Evolutionary conservation across 1,140 invertebrate species (phyloP).

Genomic region (Drosophila eugracilis): DNA sequence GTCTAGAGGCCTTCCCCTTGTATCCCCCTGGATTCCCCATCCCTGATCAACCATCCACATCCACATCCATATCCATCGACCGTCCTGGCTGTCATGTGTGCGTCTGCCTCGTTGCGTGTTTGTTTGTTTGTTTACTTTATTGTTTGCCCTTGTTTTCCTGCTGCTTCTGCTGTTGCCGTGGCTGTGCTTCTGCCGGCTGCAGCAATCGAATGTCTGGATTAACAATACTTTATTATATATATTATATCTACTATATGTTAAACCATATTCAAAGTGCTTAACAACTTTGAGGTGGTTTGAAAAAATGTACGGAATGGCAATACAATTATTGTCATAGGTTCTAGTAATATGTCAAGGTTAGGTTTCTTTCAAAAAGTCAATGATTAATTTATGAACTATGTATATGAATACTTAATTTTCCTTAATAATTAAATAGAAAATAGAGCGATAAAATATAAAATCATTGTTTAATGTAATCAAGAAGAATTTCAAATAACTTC

Average conservation of each 20-base stretch:
- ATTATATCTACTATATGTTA: neutral
- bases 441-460: too few relatives aligned
- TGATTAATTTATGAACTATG: neutral
- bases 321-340: neutral
- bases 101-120: conserved; percentile 35
- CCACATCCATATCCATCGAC: neutral
- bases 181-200: too few relatives aligned
- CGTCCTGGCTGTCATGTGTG: conserved; percentile 45
- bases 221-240: neutral
- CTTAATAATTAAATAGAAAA: too few relatives aligned
- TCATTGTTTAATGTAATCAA: too few relatives aligned
- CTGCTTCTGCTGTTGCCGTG: conserved; percentile 11
- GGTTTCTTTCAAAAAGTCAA: neutral
- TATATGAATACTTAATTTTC: too few relatives aligned
- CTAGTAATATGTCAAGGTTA: too few relatives aligned
- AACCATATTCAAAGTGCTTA: neutral
- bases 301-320: neutral
- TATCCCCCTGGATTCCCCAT: neutral
- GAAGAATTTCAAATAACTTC: too few relatives aligned
- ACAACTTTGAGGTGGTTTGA: neutral
- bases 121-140: conserved; percentile 58
- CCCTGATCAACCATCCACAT: neutral
- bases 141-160: conserved; percentile 53
- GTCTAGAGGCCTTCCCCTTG: conserved; percentile 22
- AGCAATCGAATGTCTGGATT: conserved; percentile 42